Percentiles rank a stretch among this genome's conserved stretches.
phyloP scores from a whole-genome alignment of 1,140 invertebrate species.

The Penaeus japonicus region DNA sequence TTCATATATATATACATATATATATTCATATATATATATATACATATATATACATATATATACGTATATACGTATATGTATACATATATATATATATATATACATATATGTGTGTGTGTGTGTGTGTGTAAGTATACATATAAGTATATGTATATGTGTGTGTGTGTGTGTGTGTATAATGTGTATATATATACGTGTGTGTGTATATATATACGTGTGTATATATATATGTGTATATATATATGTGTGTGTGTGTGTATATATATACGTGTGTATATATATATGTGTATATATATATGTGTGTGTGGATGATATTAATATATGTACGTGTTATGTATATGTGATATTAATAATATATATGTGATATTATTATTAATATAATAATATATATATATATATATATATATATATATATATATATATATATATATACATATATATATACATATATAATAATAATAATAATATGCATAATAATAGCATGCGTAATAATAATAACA shows the following conservation, averaged over 20 bases:
- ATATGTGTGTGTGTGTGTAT: neutral
- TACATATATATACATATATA: no score
- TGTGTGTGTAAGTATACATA: no score
- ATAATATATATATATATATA: slow-evolving; percentile 3
- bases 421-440: slow-evolving; percentile 6
- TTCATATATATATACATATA: slow-evolving; percentile 6
- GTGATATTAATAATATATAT: neutral
- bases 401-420: slow-evolving; percentile 6
- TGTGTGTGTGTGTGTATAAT: slow-evolving; percentile 20
- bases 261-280: neutral
- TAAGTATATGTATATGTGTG: neutral
- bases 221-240: slow-evolving; percentile 2
- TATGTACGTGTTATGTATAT: neutral
- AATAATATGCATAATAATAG: no score
- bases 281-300: neutral
- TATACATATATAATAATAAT: neutral
- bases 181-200: slow-evolving; percentile 23
- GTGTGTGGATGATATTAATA: neutral
- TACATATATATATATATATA: no score
- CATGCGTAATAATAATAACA: no score
- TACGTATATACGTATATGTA: no score
- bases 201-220: no score
- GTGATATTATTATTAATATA: no score
- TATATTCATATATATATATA: neutral
- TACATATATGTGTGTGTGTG: no score